Conservation (phyloP, 2,113 vertebrate species). For the Setophaga petechia region DNA sequence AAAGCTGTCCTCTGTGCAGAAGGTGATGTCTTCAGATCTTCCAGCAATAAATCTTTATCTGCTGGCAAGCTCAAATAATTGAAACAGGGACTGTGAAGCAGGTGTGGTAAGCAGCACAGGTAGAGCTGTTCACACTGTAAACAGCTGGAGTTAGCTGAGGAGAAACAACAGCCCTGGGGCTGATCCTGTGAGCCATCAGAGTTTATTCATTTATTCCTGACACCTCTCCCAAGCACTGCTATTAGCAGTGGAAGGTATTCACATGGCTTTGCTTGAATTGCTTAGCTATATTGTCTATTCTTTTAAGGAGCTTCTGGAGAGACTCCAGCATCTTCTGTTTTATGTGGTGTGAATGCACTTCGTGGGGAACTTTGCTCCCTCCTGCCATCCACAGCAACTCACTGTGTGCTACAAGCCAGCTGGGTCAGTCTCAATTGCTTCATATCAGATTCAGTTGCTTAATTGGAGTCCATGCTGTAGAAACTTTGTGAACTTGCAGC, state of each 20-base stretch:
- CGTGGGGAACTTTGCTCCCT: background rate
- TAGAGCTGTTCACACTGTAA: background rate
- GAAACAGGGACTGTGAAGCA: background rate
- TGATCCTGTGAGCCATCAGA: background rate
- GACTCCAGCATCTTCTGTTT: background rate
- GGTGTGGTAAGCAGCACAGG: background rate
- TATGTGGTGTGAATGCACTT: background rate
- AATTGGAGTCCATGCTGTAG: background rate
- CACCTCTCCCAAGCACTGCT: background rate
- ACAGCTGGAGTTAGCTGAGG: background rate
- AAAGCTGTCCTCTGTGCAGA: background rate
- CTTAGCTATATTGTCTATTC: background rate
- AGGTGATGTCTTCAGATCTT: background rate
- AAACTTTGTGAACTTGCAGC: constrained; percentile 24
- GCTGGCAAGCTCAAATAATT: background rate
- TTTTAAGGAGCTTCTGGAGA: background rate
- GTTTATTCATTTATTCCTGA: background rate
- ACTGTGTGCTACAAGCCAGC: background rate
- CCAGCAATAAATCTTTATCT: background rate
- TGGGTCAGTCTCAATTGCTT: constrained; percentile 17
- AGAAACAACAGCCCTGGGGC: background rate
- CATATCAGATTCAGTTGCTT: background rate
- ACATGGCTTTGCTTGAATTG: background rate
- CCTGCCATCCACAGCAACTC: background rate
- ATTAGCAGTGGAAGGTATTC: background rate